Evolutionary conservation across 2,888 invertebrate genomes (phyloP).

Genomic region (Neoaliturus tenellus): DNA sequence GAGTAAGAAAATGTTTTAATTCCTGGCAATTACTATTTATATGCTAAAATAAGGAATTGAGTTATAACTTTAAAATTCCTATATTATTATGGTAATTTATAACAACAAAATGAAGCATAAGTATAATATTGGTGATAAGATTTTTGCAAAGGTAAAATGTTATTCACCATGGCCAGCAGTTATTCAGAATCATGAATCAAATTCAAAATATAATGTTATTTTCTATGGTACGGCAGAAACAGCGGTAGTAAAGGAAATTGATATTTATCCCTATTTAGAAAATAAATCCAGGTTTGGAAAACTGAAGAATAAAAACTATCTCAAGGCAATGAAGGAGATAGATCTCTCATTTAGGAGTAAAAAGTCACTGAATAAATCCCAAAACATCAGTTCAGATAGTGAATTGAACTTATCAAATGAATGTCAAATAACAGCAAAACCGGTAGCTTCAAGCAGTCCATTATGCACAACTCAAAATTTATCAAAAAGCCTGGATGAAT

Average conservation of each 20-base stretch:
- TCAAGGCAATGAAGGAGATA: neutral
- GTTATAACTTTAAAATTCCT: too few relatives aligned
- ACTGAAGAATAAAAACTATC: neutral
- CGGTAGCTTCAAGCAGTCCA: neutral
- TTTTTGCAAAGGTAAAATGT: conserved; percentile 10
- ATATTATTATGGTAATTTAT: too few relatives aligned
- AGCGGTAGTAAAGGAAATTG: neutral
- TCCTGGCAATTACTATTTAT: too few relatives aligned
- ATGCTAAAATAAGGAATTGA: too few relatives aligned
- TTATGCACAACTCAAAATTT: too few relatives aligned
- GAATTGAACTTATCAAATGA: neutral
- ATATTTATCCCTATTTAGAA: neutral
- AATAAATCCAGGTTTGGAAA: neutral
- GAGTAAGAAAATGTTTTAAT: too few relatives aligned
- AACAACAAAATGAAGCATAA: neutral
- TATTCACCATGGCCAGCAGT: conserved; percentile 12
- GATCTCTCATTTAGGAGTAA: neutral
- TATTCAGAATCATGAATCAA: neutral
- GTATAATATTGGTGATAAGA: neutral
- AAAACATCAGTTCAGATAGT: neutral
- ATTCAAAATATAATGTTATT: neutral
- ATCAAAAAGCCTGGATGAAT: neutral
- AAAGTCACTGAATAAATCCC: neutral
- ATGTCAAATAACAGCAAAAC: neutral
- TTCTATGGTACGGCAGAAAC: conserved; percentile 32